Evolutionary conservation across 2,888 invertebrate genomes (phyloP).

Genomic region (Terebella lapidaria): DNA sequence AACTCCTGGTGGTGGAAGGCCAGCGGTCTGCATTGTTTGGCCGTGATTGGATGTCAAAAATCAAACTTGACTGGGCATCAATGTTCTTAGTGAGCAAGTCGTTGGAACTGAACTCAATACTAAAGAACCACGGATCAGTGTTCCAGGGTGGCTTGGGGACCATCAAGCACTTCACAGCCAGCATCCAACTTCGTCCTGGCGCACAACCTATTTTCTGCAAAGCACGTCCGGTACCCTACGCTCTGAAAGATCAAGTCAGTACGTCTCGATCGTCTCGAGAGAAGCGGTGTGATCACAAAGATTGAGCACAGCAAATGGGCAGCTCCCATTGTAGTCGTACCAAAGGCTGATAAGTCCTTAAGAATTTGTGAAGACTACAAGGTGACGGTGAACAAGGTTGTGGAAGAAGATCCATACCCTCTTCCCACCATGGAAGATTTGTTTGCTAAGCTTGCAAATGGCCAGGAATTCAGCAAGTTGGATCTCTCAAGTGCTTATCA

Average conservation of each 20-base stretch:
- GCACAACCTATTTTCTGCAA: background rate
- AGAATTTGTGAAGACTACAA: background rate
- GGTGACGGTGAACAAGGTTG: background rate
- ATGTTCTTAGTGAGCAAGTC: background rate
- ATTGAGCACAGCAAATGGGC: background rate
- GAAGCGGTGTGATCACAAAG: background rate
- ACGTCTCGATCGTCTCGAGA: background rate
- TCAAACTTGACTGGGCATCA: background rate
- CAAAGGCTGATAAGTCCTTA: background rate
- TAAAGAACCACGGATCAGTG: background rate
- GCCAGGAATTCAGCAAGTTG: too few relatives aligned
- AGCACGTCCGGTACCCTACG: background rate
- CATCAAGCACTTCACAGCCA: background rate
- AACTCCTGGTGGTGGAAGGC: background rate
- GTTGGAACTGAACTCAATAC: background rate
- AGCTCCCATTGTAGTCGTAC: background rate
- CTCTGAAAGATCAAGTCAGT: background rate
- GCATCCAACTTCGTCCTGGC: background rate
- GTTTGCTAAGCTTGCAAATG: too few relatives aligned
- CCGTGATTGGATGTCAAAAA: background rate
- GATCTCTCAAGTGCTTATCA: too few relatives aligned
- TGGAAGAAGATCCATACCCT: background rate
- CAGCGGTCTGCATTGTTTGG: background rate
- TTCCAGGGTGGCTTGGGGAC: background rate
- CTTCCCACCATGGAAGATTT: background rate